Base-by-base conservation (phyloP, 2,888 invertebrate species). In the Criorhina ranunculi region DNA sequence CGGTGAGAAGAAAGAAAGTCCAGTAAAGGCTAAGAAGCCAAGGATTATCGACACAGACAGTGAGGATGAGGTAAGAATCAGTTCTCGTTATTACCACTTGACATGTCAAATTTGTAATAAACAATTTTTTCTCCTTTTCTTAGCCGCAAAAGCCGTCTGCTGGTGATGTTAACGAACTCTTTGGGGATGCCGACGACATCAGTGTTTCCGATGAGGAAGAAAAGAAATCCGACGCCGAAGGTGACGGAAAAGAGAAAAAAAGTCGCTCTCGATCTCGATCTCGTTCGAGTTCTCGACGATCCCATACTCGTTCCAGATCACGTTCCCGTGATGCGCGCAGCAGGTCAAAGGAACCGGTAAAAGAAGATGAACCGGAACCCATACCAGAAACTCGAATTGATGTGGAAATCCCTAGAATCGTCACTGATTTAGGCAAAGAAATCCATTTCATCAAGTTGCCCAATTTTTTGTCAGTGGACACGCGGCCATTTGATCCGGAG, bases 391-490 rank as follows among this genome's bases (percentile, higher is more conserved):
- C 98, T 0, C 93, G 98, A 87, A 99, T 99, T 75, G 98, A 99
- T 89, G 98, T 98, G 0, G 98, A 98, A 93, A 98, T 99, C 91
- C 99, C 99, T 0, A 96, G 98, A 92, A 98, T 99, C 80, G 95
- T 95, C 88, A 97, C 98, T 0, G 97, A 98, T 92, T 93, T 99
- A 0, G 98, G 98, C 64, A 95, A 95, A 87, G 98, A 98, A 89
- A 94, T 98, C 88, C 97, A 99, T 91, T 99, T 99, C 89, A 98
- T 99, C 0, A 99, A 99, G 91, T 92, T 99, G 77, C 99, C 99
- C 1, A 99, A 99, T 92, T 99, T 99, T 92, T 94, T 99, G 89
- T 99, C 98, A 0, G 98, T 99, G 44, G 99, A 99, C 91, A 98
- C 98, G 0, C 93, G 99, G 86, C 99, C 99, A 0, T 99, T 98